Conservation (phyloP, 2,113 vertebrate species). For the Oreochromis niloticus region DNA sequence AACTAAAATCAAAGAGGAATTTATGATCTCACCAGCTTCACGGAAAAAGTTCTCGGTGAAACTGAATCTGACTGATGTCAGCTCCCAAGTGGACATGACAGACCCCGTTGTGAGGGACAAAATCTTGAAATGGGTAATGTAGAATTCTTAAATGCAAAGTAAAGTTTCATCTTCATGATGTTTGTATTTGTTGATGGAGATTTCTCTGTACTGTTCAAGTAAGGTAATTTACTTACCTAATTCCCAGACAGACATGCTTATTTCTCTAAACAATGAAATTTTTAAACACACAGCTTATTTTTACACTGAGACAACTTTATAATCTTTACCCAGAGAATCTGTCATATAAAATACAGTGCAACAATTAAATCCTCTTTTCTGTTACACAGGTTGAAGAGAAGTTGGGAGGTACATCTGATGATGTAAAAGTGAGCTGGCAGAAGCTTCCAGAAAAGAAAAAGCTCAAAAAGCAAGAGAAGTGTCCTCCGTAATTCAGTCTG, state of each 20-base stretch:
- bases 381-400: not conserved
- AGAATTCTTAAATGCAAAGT: not conserved
- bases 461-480: not conserved
- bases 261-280: not conserved
- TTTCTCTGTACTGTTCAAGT: not conserved
- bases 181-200: not conserved
- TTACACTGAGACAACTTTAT: not conserved
- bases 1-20: not conserved
- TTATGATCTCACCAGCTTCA: not conserved
- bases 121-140: not conserved
- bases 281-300: not conserved
- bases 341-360: not conserved
- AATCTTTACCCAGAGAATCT: not conserved
- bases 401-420: not conserved
- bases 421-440: not conserved
- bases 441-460: not conserved
- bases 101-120: not conserved
- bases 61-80: not conserved
- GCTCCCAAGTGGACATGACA: not conserved
- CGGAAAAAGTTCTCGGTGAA: not conserved
- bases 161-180: not conserved
- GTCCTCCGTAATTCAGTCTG: not conserved
- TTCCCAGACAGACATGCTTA: not conserved
- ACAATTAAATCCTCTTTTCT: not conserved
- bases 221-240: not conserved